phyloP scores from a whole-genome alignment of 2,888 invertebrate genomes.

The Hirtodrosophila trivittata region DNA sequence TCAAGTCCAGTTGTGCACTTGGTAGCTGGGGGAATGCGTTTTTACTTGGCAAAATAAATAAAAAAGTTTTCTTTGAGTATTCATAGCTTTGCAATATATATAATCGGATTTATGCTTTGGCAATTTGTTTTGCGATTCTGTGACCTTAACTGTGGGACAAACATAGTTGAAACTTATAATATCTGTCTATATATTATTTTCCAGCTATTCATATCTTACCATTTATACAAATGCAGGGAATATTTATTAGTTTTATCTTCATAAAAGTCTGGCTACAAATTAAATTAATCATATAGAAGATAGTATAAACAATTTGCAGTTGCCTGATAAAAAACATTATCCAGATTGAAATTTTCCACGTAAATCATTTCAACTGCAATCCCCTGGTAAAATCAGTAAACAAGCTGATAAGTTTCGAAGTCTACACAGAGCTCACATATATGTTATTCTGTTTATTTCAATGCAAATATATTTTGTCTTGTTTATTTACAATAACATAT shows the following conservation, averaged over 20 bases:
- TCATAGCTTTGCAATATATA: too few species aligned
- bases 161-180: too few species aligned
- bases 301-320: neutral
- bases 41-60: slow-evolving; percentile 19
- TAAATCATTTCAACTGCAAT: neutral
- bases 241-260: slow-evolving; percentile 13
- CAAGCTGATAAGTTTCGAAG: slow-evolving; percentile 45
- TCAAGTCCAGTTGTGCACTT: slow-evolving; percentile 43
- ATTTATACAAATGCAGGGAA: too few species aligned
- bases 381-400: slow-evolving; percentile 22
- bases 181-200: too few species aligned
- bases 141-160: too few species aligned
- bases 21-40: slow-evolving; percentile 3
- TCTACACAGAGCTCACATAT: slow-evolving; percentile 33
- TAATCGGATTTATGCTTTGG: too few species aligned
- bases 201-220: too few species aligned
- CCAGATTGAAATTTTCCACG: slow-evolving; percentile 8
- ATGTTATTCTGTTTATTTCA: slow-evolving; percentile 6
- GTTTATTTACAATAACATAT: too few species aligned
- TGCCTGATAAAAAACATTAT: neutral
- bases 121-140: too few species aligned
- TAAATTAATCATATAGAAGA: too few species aligned
- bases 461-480: neutral
- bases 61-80: slow-evolving; percentile 1
- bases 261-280: too few species aligned